phyloP scores from a whole-genome alignment of 92 coral and sea anemone genomes.

The Parazoanthus swiftii region DNA sequence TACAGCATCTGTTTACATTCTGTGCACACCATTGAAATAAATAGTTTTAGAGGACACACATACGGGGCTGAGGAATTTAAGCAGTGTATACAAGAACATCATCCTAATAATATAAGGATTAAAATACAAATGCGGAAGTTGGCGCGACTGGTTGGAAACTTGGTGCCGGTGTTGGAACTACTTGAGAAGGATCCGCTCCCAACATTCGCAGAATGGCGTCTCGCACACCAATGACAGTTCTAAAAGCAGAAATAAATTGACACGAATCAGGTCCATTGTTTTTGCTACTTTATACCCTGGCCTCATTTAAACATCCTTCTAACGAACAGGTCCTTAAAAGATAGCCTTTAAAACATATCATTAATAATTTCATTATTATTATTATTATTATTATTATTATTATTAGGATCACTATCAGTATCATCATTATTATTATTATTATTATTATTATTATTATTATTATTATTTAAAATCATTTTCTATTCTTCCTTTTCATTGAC shows the following conservation, averaged over 20 bases:
- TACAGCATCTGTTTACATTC: too few relatives aligned
- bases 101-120: neutral
- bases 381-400: too few relatives aligned
- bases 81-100: neutral
- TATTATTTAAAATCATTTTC: too few relatives aligned
- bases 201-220: conserved; percentile 74
- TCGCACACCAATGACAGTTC: conserved; percentile 77
- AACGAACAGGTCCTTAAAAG: too few relatives aligned
- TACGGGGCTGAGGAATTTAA: neutral
- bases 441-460: too few relatives aligned
- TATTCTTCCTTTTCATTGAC: too few relatives aligned
- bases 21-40: too few relatives aligned
- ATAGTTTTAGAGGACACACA: neutral
- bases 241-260: conserved; percentile 34
- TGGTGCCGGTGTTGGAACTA: conserved; percentile 31
- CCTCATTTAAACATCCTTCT: too few relatives aligned
- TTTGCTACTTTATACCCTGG: neutral
- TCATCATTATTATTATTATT: too few relatives aligned
- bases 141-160: conserved; percentile 10
- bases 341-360: too few relatives aligned
- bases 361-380: too few relatives aligned
- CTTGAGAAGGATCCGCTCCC: conserved; percentile 37
- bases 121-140: neutral
- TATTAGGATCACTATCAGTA: too few relatives aligned
- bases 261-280: neutral